These are phyloP conservation scores for Drosophila pseudotakahashii DNA, from an alignment of 2,888 invertebrate species.

Conservation along the genomic window DNA sequence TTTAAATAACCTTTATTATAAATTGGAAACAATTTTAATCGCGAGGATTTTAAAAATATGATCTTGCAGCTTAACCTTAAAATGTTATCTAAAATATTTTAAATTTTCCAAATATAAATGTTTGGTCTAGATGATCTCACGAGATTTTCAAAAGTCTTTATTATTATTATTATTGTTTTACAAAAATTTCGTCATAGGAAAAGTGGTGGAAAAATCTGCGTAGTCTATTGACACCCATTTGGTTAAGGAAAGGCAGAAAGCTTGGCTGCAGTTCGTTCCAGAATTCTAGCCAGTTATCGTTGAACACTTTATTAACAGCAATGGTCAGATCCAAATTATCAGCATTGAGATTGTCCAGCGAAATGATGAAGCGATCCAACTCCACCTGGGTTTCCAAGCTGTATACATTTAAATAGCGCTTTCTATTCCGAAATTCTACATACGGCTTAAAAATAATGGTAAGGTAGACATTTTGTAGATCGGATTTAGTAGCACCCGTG, in stretches of 20 bases:
- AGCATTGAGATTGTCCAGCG: conserved; percentile 21
- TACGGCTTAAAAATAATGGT: conserved; percentile 26
- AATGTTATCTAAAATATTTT: no score
- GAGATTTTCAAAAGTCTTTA: no score
- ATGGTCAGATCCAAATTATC: conserved; percentile 35
- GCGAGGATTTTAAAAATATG: no score
- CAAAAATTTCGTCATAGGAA: conserved; percentile 52
- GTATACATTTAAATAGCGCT: conserved; percentile 35
- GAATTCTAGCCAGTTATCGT: conserved; percentile 42
- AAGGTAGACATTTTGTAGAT: conserved; percentile 32
- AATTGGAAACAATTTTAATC: no score
- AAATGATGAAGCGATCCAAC: conserved; percentile 18
- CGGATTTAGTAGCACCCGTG: conserved; percentile 18
- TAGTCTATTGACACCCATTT: conserved; percentile 1
- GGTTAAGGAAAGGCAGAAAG: not conserved
- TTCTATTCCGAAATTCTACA: conserved; percentile 22
- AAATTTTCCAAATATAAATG: no score
- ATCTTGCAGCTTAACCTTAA: no score
- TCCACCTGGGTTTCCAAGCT: conserved; percentile 6
- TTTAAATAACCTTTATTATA: not conserved
- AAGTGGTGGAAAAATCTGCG: conserved; percentile 7
- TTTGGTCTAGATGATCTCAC: no score
- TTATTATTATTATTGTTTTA: no score
- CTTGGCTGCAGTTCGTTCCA: conserved; percentile 43
- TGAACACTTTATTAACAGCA: conserved; percentile 28